Conservation (phyloP, 2,888 invertebrate species). For the Drosophila nigricruria region DNA sequence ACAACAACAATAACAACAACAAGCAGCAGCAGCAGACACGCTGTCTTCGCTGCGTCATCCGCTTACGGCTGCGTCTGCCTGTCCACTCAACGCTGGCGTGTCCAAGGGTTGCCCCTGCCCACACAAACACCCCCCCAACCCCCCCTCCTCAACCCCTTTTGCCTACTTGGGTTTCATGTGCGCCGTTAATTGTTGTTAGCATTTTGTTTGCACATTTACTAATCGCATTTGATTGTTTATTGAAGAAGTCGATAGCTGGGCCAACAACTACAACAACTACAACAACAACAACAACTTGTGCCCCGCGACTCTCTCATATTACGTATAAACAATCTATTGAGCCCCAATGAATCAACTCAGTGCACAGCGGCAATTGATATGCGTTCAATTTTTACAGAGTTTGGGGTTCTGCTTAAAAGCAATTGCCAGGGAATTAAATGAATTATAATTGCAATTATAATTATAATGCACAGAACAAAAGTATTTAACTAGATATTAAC, state of each 20-base stretch:
- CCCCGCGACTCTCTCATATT: slow-evolving; percentile 20
- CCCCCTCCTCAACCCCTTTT: neutral
- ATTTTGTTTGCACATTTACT: slow-evolving; percentile 71
- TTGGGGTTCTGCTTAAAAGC: neutral
- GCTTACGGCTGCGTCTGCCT: slow-evolving; percentile 20
- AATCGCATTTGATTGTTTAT: slow-evolving; percentile 75
- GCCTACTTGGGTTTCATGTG: slow-evolving; percentile 51
- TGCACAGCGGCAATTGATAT: neutral
- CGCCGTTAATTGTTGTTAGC: slow-evolving; percentile 67
- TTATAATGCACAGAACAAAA: neutral
- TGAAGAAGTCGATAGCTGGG: slow-evolving; percentile 28
- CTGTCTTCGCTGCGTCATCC: slow-evolving; percentile 75
- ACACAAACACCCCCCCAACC: neutral
- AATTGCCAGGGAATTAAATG: neutral
- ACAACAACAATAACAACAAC: slow-evolving; percentile 17
- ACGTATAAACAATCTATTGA: slow-evolving; percentile 20
- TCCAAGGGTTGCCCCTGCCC: slow-evolving; percentile 19
- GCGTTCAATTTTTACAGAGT: neutral
- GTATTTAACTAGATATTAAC: neutral
- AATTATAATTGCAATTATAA: neutral
- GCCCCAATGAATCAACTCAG: slow-evolving; percentile 28
- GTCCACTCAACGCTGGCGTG: slow-evolving; percentile 53
- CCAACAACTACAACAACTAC: slow-evolving; percentile 9
- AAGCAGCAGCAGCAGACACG: slow-evolving; percentile 41
- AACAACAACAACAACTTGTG: slow-evolving; percentile 1